Conservation (phyloP, 2,113 vertebrate genomes). For the Silurus asotus region DNA sequence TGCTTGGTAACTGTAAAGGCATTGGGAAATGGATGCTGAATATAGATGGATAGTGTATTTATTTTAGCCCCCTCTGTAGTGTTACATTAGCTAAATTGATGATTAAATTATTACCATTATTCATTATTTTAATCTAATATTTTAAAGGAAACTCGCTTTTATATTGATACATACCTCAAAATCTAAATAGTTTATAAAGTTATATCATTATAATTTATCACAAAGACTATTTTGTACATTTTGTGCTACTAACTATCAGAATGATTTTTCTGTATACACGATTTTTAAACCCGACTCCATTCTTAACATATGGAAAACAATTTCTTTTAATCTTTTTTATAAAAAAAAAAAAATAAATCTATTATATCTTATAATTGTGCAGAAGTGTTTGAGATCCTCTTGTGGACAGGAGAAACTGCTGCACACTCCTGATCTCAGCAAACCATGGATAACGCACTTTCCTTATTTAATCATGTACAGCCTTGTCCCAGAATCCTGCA, state of each 20-base stretch:
- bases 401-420: not conserved
- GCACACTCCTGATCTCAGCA: not conserved
- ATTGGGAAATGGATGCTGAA: not conserved
- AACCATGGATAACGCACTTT: not conserved
- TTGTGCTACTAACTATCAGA: not conserved
- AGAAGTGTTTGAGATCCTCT: not conserved
- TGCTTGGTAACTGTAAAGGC: not conserved
- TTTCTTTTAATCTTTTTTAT: too few relatives aligned
- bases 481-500: constrained; percentile 43
- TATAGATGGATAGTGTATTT: not conserved
- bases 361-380: not conserved
- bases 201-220: not conserved
- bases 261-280: not conserved
- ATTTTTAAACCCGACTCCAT: not conserved
- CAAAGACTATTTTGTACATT: not conserved
- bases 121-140: not conserved
- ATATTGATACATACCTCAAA: not conserved
- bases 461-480: constrained; percentile 37
- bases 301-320: not conserved
- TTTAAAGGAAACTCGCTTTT: not conserved
- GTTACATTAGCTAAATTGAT: constrained; percentile 9
- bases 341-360: too few relatives aligned
- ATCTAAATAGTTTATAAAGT: not conserved
- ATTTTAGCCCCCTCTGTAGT: not conserved
- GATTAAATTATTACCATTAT: too few relatives aligned